Base-by-base conservation (phyloP, 92 coral and sea anemone genomes). In the Diadumene lineata region DNA sequence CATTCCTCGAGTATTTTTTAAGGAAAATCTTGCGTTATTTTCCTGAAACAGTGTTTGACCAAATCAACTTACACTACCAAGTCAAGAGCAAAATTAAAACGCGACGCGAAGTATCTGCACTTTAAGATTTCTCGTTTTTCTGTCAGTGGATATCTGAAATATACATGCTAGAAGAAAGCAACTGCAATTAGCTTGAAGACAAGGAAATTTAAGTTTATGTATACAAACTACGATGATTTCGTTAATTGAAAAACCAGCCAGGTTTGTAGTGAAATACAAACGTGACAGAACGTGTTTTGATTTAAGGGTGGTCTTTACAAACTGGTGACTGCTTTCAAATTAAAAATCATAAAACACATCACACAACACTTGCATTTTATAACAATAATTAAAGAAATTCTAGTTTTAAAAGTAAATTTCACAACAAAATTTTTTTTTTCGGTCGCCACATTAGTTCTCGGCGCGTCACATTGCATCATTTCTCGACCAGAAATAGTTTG, bases 261-360 rank as follows among this genome's bases (percentile, higher is more conserved):
- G 31, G 11, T 11, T 29, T 30, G 31, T 62, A 62, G 68, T 62
- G 31, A 62, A n/a, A n/a, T n/a, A n/a, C n/a, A n/a, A n/a, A n/a
- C n/a, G 51, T 17, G 17, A 60, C 23, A 23, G 31, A 60, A 28
- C 34, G 1, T 11, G 43, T 62, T 30, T 1, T 58, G 31, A 24
- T 30, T 6, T 27, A 15, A 28, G 31, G 68, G 68, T 62, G 68
- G 68, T 62, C 27, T n/a, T 6, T 21, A 28, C 25, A 16, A 62
- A 28, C 68, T 30, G 68, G 68, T 62, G n/a, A 62, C 68, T 62
- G 68, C 68, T 62, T 62, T 62, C 68, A 62, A 58, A 28, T 62
- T 28, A 8, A 62, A 28, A 62, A 62, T 30, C 21, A 62, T 43
- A 62, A 62, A 62, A 58, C 22, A 7, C 64, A 2, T 58, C 26